Base-by-base conservation (phyloP, 2,113 vertebrate species). In the Phycodurus eques region DNA sequence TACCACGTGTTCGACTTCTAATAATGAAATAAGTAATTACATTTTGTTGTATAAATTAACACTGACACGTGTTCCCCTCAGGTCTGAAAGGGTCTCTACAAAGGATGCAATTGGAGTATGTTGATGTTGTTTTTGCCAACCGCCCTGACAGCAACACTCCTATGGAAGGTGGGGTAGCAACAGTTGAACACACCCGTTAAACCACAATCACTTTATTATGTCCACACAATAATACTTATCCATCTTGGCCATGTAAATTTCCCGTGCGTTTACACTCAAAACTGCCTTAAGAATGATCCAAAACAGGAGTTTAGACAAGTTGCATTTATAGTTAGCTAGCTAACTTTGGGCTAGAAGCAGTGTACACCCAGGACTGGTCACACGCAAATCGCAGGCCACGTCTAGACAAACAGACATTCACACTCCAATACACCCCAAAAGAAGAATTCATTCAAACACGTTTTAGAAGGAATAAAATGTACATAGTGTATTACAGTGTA, bases 51-150 rank as follows among this genome's bases (percentile, higher is more conserved):
- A 14, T 61, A 33, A 14, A 31, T 3, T 51, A 31, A 14, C 11
- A 15, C 2, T 59, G 35, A 39, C 6, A 4, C 22, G 5, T 35
- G 3, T 66, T 14, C 14, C 39, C 76, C 56, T 74, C 68, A 99
- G 98, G 97, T 78, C 89, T 99, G 5, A 97, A 98, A 80, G 96
- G 95, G 43, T 99, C 96, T 53, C 93, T 99, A 20, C 96, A 98
- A 89, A 93, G 96, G 85, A 93, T 99, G 92, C 97, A 99, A 90
- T 78, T 99, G 71, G 96, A 99, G 68, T 99, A 99, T 0, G 98
- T 99, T 74, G 98, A 99, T 1, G 97, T 99, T 0, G 96, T 99
- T 71, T 99, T 99, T 10, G 98, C 98, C 78, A 99, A 99, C 85
- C 93, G 98, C 1, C 97, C 98, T 0, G 98, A 99, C 89, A 95